Percentiles rank a stretch among this genome's conserved stretches.
phyloP scores from a whole-genome alignment of 64 coral and sea anemone genomes.

The Montipora cactus region DNA sequence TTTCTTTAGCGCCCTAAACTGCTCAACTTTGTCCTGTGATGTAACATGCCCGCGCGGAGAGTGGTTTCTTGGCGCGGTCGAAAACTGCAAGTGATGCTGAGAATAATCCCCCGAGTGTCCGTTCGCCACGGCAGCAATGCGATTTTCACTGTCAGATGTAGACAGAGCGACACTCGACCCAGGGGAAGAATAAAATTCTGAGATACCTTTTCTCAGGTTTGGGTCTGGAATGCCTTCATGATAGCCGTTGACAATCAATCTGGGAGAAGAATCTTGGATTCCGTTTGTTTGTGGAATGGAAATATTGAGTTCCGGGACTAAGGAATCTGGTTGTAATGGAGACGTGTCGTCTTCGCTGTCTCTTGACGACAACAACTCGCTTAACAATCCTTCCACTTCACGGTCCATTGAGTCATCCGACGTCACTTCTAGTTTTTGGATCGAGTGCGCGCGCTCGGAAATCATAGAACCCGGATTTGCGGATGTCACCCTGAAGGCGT shows the following conservation, averaged over 20 bases:
- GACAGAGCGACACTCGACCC: neutral
- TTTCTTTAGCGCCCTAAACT: constrained; percentile 22
- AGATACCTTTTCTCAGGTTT: neutral
- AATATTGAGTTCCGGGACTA: neutral
- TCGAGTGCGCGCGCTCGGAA: constrained; percentile 13
- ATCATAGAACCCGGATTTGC: constrained; percentile 11
- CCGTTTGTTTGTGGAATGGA: neutral
- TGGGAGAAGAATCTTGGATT: neutral
- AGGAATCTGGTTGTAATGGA: neutral
- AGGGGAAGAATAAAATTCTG: neutral
- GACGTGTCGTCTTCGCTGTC: constrained; percentile 1
- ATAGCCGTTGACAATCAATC: constrained; percentile 17
- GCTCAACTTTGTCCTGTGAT: constrained; percentile 4
- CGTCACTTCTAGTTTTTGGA: constrained; percentile 41
- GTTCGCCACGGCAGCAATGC: neutral
- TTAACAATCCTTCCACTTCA: constrained; percentile 80
- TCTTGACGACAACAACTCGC: constrained; percentile 44
- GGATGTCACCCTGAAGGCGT: neutral
- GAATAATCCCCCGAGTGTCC: neutral
- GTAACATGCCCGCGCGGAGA: neutral
- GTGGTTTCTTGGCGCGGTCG: neutral
- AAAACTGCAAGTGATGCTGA: neutral
- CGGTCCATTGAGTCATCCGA: constrained; percentile 87
- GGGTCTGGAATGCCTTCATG: neutral
- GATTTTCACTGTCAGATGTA: neutral